A percentile compares a stretch with the other conserved stretches of the same genome.
These are phyloP conservation scores for Oxytorus armatus DNA, from an alignment of 2,888 invertebrate species.

Conservation along the genomic window DNA sequence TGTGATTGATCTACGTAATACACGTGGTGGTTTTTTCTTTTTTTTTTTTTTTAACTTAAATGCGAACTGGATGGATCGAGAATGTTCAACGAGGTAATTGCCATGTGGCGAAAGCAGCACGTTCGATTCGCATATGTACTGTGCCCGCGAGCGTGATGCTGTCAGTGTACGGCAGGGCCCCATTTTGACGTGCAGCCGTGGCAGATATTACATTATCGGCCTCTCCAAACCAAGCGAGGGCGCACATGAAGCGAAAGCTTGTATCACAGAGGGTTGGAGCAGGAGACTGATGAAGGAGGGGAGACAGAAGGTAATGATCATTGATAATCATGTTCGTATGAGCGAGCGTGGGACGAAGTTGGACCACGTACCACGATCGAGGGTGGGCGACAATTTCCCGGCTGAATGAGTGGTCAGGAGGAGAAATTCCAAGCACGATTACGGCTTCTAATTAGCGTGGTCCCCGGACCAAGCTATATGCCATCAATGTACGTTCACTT, in stretches of 20 bases:
- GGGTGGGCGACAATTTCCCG: conserved; percentile 67
- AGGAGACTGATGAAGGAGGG: conserved; percentile 11
- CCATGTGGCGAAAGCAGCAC: conserved; percentile 21
- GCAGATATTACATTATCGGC: conserved; percentile 72
- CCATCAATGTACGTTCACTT: conserved; percentile 30
- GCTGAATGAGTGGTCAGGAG: conserved; percentile 66
- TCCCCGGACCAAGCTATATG: conserved; percentile 40
- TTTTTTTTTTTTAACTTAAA: background rate
- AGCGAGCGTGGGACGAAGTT: conserved; percentile 57
- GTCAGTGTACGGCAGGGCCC: conserved; percentile 42
- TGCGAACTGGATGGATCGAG: conserved; percentile 16
- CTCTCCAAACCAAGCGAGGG: conserved; percentile 46
- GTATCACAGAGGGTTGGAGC: conserved; percentile 9
- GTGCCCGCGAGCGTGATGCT: conserved; percentile 25
- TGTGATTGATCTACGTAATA: conserved; percentile 41
- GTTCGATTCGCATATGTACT: conserved; percentile 42
- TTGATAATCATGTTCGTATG: conserved; percentile 71
- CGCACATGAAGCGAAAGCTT: conserved; percentile 39
- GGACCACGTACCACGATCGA: conserved; percentile 53
- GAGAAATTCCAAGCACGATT: conserved; percentile 69
- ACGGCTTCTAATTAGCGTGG: conserved; percentile 67
- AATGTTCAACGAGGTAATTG: conserved; percentile 51
- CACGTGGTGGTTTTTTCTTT: conserved; percentile 21
- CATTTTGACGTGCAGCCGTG: conserved; percentile 67
- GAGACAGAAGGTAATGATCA: conserved; percentile 66